Conservation (phyloP, 2,113 vertebrate genomes). For the Antidorcas marsupialis region DNA sequence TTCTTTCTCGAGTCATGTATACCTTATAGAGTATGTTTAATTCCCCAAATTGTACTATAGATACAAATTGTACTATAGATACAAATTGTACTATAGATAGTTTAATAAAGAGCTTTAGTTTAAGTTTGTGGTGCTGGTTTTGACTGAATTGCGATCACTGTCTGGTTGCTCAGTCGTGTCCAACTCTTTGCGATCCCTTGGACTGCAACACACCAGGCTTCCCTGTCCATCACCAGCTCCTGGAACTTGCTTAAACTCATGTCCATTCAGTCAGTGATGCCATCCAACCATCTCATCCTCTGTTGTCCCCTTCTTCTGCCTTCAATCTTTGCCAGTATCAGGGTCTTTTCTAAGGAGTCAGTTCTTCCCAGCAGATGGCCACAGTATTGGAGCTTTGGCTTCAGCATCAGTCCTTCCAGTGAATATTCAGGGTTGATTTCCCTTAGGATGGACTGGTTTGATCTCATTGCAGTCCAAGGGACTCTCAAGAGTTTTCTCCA, state of each 20-base stretch:
- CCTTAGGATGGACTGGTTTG: not conserved
- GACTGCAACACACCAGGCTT: not conserved
- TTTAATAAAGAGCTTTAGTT: slow-evolving; percentile 7
- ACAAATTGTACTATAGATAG: not conserved
- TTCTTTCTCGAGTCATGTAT: not conserved
- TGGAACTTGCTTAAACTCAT: not conserved
- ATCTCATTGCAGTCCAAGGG: not conserved
- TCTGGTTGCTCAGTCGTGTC: not conserved
- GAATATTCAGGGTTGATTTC: not conserved
- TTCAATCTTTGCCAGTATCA: not conserved
- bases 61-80: not conserved
- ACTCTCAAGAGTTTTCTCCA: not conserved
- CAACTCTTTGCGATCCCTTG: not conserved
- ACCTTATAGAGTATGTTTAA: not conserved
- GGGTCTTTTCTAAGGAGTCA: not conserved
- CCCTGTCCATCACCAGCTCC: not conserved
- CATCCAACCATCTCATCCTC: not conserved
- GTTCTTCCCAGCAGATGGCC: not conserved
- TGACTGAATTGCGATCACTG: not conserved
- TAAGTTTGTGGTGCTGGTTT: not conserved
- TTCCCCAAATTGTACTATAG: not conserved
- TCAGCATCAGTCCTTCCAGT: not conserved
- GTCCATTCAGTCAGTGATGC: not conserved
- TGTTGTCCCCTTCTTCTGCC: not conserved
- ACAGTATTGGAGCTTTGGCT: not conserved